Percentiles rank a stretch among this genome's conserved stretches.
Conservation (phyloP, 2,888 invertebrate genomes). For the Polyommatus iphigenia region DNA sequence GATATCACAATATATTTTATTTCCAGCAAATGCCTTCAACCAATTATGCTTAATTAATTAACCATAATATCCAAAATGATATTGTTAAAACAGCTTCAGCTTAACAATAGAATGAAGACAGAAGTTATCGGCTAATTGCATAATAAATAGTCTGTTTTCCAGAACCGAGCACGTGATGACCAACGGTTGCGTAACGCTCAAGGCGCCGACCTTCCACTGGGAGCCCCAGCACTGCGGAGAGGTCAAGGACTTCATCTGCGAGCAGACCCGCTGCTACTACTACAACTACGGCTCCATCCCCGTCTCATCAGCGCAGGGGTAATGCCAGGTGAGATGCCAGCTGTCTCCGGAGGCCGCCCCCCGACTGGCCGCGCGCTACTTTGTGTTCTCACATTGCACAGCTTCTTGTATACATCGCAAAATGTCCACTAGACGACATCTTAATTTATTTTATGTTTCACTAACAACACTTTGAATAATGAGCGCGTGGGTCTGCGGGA, state of each 20-base stretch:
- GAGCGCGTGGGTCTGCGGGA: conserved; percentile 76
- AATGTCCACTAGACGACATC: conserved; percentile 58
- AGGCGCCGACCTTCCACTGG: conserved; percentile 89
- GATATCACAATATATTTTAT: no score
- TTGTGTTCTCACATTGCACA: conserved; percentile 40
- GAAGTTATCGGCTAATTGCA: conserved; percentile 48
- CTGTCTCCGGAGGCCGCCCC: conserved; percentile 78
- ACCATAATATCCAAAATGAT: no score
- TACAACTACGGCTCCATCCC: conserved; percentile 95
- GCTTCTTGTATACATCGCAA: conserved; percentile 40
- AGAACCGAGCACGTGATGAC: conserved; percentile 79
- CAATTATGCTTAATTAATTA: no score
- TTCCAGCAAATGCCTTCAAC: no score
- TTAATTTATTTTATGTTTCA: conserved; percentile 51
- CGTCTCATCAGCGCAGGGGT: conserved; percentile 94
- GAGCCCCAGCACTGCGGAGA: conserved; percentile 90
- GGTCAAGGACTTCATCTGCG: conserved; percentile 93
- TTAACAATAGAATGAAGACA: conserved; percentile 30
- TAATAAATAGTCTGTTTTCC: conserved; percentile 75
- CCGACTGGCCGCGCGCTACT: conserved; percentile 70
- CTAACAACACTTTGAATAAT: conserved; percentile 57
- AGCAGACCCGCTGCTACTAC: conserved; percentile 94
- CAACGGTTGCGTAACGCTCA: conserved; percentile 88
- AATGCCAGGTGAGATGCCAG: conserved; percentile 89
- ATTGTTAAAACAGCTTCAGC: no score